These are phyloP conservation scores for Oryzias javanicus DNA, from an alignment of 2,113 vertebrate genomes.

Conservation along the genomic window DNA sequence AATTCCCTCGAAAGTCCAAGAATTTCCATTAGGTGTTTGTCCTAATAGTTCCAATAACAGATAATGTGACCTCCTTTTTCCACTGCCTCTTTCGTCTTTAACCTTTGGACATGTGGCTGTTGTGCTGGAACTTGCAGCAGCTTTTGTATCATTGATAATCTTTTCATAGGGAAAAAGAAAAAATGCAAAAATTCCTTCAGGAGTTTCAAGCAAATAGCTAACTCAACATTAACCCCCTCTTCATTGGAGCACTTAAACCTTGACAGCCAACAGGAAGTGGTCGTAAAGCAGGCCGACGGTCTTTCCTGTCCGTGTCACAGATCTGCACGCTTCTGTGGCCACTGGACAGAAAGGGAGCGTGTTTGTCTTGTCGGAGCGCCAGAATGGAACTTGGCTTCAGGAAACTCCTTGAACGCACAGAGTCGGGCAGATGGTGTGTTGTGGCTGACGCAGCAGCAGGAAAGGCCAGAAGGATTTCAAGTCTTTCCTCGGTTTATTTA, in stretches of 20 bases:
- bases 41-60: neutral
- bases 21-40: neutral
- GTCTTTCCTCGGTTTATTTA: conserved; percentile 55
- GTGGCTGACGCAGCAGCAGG: conserved; percentile 48
- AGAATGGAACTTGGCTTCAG: conserved; percentile 52
- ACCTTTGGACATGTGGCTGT: conserved; percentile 4
- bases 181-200: too few species aligned
- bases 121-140: neutral
- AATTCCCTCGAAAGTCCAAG: neutral
- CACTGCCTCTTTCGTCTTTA: neutral
- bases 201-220: conserved; percentile 1
- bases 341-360: conserved; percentile 22
- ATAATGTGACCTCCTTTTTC: neutral
- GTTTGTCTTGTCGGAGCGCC: conserved; percentile 59
- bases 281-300: conserved; percentile 42
- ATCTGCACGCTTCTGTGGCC: conserved; percentile 22
- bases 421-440: conserved; percentile 48
- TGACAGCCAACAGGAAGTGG: conserved; percentile 61
- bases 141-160: too few species aligned
- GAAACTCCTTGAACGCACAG: conserved; percentile 63
- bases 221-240: conserved; percentile 16
- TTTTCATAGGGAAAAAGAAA: too few species aligned
- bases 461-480: conserved; percentile 40
- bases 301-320: conserved; percentile 48
- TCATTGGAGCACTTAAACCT: conserved; percentile 35